Base-by-base conservation (phyloP, 2,888 invertebrate species). In the Rhyacophila evoluta region DNA sequence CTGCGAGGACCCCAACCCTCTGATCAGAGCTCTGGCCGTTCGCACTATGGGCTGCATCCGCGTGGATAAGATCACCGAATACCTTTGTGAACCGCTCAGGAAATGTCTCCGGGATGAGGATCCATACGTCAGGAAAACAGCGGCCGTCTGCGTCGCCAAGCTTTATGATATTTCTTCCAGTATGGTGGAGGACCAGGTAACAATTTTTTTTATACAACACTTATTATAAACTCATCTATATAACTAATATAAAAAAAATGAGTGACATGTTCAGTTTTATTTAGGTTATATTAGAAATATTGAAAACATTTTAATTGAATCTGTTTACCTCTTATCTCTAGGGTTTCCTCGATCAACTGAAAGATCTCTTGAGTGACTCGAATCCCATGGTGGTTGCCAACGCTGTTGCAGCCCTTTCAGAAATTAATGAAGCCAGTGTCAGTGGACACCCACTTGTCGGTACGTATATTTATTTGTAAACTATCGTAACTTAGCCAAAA, bases 331-430 rank as follows among this genome's bases (percentile, higher is more conserved):
- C n/a, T n/a, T n/a, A 72, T 78, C 95, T 95, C 84, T 95, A 99
- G 91, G 99, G 98, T 33, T 99, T 99, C 87, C 90, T 99, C 83
- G 99, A 99, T 86, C 97, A 98, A 85, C 88, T 99, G 28, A 97
- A 98, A 86, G 99, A 99, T 87, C 90, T 99, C 74, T 89, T 99
- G 39, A 98, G 98, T 71, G 99, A 99, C 88, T 99, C 99, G 0
- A 99, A 99, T 89, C 99, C 99, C 0, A 99, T 99, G 99, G 99
- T 98, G 37, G 99, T 99, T 0, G 99, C 99, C 0, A 99, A 99
- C 88, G 99, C 99, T 0, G 99, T 99, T 0, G 99, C 99, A 0
- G 98, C 99, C 0, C 91, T 99, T 10, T 97, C 98, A 0, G 99
- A 99, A 89, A 99, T 99, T 84, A 97, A 99, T 85, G 99, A 99